These are phyloP conservation scores for Drosophila obscura DNA, from an alignment of 1,140 invertebrate genomes.

Conservation along the genomic window DNA sequence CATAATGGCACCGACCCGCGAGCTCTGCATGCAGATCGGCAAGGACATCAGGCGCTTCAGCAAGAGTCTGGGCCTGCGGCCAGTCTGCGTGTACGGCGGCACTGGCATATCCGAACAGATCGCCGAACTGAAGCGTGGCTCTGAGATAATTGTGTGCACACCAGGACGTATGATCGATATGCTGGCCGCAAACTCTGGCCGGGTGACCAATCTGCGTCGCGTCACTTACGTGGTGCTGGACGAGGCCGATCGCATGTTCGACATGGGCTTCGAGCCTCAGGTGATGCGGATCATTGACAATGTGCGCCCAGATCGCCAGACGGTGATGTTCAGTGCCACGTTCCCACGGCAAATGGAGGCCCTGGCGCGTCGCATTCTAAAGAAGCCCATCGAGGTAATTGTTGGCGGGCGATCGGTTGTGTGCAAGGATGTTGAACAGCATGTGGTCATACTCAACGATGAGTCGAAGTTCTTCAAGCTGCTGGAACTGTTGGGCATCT, in stretches of 20 bases:
- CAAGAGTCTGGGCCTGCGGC: slow-evolving; percentile 92
- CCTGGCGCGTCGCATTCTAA: slow-evolving; percentile 95
- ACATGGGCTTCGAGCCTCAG: slow-evolving; percentile 99
- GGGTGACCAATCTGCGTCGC: slow-evolving; percentile 97
- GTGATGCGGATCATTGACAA: slow-evolving; percentile 99
- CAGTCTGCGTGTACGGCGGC: slow-evolving; percentile 99
- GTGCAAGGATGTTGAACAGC: slow-evolving; percentile 98
- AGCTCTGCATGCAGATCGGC: slow-evolving; percentile 99
- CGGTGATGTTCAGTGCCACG: slow-evolving; percentile 99
- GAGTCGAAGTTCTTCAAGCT: slow-evolving; percentile 99
- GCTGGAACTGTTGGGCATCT: slow-evolving; percentile 96
- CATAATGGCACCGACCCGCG: slow-evolving; percentile 99
- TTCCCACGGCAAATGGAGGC: slow-evolving; percentile 99
- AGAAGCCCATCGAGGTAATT: slow-evolving; percentile 98
- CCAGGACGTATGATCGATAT: slow-evolving; percentile 99
- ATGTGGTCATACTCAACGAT: slow-evolving; percentile 96
- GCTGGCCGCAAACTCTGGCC: slow-evolving; percentile 98
- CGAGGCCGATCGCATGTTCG: slow-evolving; percentile 99
- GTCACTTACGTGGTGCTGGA: slow-evolving; percentile 99
- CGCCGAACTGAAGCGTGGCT: slow-evolving; percentile 98
- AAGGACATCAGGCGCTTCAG: slow-evolving; percentile 98
- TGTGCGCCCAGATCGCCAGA: slow-evolving; percentile 97
- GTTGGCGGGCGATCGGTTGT: slow-evolving; percentile 99
- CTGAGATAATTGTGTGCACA: slow-evolving; percentile 99
- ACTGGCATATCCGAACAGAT: slow-evolving; percentile 92